Base-by-base conservation (phyloP, 2,113 vertebrate genomes). In the Corythornis cristatus region DNA sequence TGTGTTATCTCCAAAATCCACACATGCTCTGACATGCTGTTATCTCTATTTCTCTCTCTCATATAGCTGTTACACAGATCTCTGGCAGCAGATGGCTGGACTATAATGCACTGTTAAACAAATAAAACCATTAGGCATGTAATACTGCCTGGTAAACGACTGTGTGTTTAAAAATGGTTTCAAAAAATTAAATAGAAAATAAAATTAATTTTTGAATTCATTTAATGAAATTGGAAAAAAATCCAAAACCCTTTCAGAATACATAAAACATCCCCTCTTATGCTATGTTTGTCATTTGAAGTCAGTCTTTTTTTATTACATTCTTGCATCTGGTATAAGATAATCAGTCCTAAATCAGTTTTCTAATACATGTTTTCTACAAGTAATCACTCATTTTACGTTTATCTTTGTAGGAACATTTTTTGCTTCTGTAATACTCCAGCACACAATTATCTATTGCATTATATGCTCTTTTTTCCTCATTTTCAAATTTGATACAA, bases 91-190 rank as follows among this genome's bases (percentile, higher is more conserved):
- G 84, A 95, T 95, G 95, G 91, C 91, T 96, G 78, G 85, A 92
- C 88, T 96, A 82, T 89, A 95, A 95, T 94, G 81, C 78, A 85
- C 87, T 95, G 85, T 91, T 97, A 97, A 95, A 95, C 93, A 97
- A 90, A 95, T 96, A 78, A 95, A 96, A 93, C 80, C 88, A 84
- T 95, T 96, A 86, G 81, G 72, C 89, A 85, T 80, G 73, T 94
- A 91, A 78, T 93, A 71, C 75, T 86, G 91, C 93, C 93, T 92
- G 33, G 83, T 95, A 84, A 97, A 93, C 8, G 45, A 68, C 43
- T 88, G 82, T 87, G 70, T 93, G 73, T 93, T 96, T 95, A 91
- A 87, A 50, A 94, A 60, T 79, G 57, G n/a, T 95, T 94, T 89
- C 45, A 85, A 75, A 91, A 89, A 93, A 93, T 33, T 83, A 86